phyloP scores from a whole-genome alignment of 2,888 invertebrate species.

The Synergus gifuensis region DNA sequence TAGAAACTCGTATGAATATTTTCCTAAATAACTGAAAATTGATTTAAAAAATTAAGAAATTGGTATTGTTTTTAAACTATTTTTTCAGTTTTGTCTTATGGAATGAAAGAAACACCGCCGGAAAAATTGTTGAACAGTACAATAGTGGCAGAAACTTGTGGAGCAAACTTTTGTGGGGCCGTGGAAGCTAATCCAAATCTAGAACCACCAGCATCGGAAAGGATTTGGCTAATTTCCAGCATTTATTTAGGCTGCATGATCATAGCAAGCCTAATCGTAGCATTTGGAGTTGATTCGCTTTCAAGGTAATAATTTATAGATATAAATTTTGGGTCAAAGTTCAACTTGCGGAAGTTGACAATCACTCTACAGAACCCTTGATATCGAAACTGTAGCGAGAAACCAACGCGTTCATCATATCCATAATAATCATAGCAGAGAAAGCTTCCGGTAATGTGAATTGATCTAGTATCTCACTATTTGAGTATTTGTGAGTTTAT shows the following conservation, averaged over 20 bases:
- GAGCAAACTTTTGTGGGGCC: constrained; percentile 85
- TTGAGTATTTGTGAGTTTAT: background rate
- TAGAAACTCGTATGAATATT: too few relatives aligned
- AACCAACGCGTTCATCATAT: background rate
- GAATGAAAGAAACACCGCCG: constrained; percentile 58
- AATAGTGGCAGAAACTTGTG: constrained; percentile 82
- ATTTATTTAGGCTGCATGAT: constrained; percentile 91
- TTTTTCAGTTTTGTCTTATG: constrained; percentile 73
- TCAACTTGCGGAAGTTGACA: constrained; percentile 25
- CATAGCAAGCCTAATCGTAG: constrained; percentile 86
- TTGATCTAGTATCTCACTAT: background rate
- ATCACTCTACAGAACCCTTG: background rate
- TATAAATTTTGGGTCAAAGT: background rate
- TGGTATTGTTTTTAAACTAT: too few relatives aligned
- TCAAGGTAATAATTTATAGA: constrained; percentile 80
- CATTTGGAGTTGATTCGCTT: constrained; percentile 89
- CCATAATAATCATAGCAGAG: background rate
- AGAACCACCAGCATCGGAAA: constrained; percentile 84
- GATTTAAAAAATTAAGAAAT: background rate
- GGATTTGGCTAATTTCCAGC: constrained; percentile 88
- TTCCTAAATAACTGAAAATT: background rate
- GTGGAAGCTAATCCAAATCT: constrained; percentile 84
- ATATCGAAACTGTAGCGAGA: background rate
- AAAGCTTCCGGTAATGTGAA: background rate
- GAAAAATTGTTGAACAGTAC: constrained; percentile 75